Base-by-base conservation (phyloP, 2,888 invertebrate species). In the Brachyopa scutellaris region DNA sequence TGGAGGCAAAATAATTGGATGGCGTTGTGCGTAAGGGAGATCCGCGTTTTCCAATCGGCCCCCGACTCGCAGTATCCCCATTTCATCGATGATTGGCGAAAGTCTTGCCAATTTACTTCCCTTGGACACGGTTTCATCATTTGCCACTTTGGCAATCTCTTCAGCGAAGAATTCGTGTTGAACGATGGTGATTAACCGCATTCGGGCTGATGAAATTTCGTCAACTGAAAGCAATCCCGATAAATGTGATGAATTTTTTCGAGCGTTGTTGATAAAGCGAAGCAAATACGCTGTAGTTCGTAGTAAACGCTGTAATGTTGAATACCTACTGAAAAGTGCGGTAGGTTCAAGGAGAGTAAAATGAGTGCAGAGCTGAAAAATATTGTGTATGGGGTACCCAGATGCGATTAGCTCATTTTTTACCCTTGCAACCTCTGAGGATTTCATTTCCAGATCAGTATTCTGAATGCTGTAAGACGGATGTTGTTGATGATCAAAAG, bases 41-140 rank as follows among this genome's bases (percentile, higher is more conserved):
- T 70, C 36, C 1, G 80, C 57, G 36, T 80, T 69, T 33, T 61
- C 29, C 19, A 84, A n/a, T 26, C 80, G 36, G 5, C 79, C 84
- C n/a, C 84, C 84, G 9, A 72, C 78, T 17, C 72, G 66, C 1
- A 79, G 8, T n/a, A 73, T 21, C 2, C 45, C 45, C 1, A 21
- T 26, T 0, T 36, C 26, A 17, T 84, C 84, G 2, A 78, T 31
- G 42, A 80, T 62, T 26, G 84, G 84, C 7, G 61, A 62, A 9
- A 67, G 45, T 8, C 19, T 45, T 55, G 55, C 21, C 17, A 69
- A 15, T 23, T 69, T 69, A 11, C 57, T 57, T 5, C 13, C 7
- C 7, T 36, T 47, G 1, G 36, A 33, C 31, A 36, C 26, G 15
- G 61, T n/a, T 33, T 13, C 26, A 6, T 6, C 26, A 6, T 26